Percentiles rank a stretch among this genome's conserved stretches.
These are phyloP conservation scores for Hipparchia sbordonii DNA, from an alignment of 2,888 invertebrate genomes.

Conservation along the genomic window DNA sequence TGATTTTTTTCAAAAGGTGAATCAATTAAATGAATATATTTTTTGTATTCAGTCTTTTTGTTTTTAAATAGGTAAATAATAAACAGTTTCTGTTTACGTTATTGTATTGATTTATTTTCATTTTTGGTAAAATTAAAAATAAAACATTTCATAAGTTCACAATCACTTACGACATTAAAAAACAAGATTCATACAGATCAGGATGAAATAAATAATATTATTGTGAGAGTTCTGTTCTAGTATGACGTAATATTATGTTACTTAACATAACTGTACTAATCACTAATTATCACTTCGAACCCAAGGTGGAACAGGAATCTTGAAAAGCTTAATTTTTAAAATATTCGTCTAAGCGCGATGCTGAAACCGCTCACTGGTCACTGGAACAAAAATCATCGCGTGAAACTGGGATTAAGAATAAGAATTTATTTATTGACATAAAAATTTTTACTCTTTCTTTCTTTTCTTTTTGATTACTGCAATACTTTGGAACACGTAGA, in stretches of 20 bases:
- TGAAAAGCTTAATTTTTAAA: constrained; percentile 75
- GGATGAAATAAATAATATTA: constrained; percentile 78
- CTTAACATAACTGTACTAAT: constrained; percentile 75
- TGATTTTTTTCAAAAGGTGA: constrained; percentile 36
- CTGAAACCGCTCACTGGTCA: constrained; percentile 57
- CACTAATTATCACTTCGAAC: constrained; percentile 80
- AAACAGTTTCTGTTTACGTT: constrained; percentile 52
- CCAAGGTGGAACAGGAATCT: constrained; percentile 79
- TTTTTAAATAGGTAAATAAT: constrained; percentile 38
- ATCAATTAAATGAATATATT: constrained; percentile 28
- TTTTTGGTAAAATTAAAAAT: constrained; percentile 68
- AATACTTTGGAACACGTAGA: too few species aligned
- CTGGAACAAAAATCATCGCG: constrained; percentile 59
- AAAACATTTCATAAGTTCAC: constrained; percentile 76
- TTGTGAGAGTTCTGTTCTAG: constrained; percentile 72
- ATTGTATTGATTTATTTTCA: constrained; percentile 77
- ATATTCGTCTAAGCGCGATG: constrained; percentile 71
- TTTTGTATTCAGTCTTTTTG: constrained; percentile 39
- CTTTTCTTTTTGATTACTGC: too few species aligned
- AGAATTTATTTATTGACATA: too few species aligned
- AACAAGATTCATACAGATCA: constrained; percentile 81
- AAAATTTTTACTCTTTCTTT: too few species aligned
- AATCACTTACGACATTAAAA: constrained; percentile 72
- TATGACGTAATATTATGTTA: constrained; percentile 71
- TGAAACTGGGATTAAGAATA: background rate